Evolutionary conservation across 92 coral and sea anemone genomes (phyloP).

Genomic region (Umimayanthus chanpuru): DNA sequence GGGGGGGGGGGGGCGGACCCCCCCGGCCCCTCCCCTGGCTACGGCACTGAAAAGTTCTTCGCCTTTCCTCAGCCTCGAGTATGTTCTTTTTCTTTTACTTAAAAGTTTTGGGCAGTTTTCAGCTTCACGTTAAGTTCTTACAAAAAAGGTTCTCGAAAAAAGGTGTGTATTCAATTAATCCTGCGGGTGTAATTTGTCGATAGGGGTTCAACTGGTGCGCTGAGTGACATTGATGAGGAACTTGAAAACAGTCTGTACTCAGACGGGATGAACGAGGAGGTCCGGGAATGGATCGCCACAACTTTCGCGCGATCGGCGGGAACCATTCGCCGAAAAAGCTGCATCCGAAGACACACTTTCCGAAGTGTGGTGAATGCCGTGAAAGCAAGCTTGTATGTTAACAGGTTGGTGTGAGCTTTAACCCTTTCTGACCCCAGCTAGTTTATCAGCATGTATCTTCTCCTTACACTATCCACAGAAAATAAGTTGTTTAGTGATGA

Average conservation of each 20-base stretch:
- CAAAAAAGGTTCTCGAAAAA: too few species aligned
- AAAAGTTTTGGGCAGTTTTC: too few species aligned
- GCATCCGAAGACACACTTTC: conserved; percentile 85
- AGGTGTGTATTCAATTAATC: too few species aligned
- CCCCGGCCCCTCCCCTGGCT: too few species aligned
- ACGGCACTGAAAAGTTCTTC: too few species aligned
- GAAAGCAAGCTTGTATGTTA: conserved; percentile 93
- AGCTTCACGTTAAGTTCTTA: too few species aligned
- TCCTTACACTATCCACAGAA: too few species aligned
- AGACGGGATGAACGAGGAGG: conserved; percentile 84
- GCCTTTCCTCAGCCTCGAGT: too few species aligned
- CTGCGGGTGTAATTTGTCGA: background rate
- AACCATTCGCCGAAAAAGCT: conserved; percentile 73
- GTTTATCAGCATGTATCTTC: too few species aligned
- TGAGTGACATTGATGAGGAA: conserved; percentile 80
- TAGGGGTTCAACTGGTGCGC: conserved; percentile 75
- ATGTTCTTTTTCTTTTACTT: too few species aligned
- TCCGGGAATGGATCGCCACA: conserved; percentile 98
- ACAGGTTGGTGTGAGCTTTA: conserved; percentile 68
- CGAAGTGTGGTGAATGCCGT: conserved; percentile 95
- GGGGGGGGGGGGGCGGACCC: too few species aligned
- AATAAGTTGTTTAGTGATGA: too few species aligned
- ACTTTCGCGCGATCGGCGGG: conserved; percentile 88
- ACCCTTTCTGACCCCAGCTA: background rate
- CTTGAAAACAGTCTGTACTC: conserved; percentile 67